These are phyloP conservation scores for Eclectus roratus DNA, from an alignment of 2,113 vertebrate genomes.

Conservation along the genomic window DNA sequence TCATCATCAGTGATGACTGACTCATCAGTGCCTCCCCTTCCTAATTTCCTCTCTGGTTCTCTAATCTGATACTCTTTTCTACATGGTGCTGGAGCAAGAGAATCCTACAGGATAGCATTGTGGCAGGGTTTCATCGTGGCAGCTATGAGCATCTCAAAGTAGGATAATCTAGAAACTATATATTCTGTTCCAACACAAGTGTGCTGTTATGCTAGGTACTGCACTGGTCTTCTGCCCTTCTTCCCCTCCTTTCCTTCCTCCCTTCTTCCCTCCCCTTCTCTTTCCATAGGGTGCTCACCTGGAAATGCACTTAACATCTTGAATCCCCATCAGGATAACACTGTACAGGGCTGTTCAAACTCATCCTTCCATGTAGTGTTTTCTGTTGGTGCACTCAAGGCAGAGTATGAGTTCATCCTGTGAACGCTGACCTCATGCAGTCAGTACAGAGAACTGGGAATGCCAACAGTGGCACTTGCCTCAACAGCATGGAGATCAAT, in stretches of 20 bases:
- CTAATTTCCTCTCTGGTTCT: neutral
- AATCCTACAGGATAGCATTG: neutral
- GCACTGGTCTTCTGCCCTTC: neutral
- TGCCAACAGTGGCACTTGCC: neutral
- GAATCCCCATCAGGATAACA: neutral
- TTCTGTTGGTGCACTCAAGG: neutral
- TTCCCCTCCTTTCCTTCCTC: neutral
- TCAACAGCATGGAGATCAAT: neutral
- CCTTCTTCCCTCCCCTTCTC: neutral
- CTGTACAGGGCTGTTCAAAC: neutral
- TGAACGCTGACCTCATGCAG: rapidly evolving
- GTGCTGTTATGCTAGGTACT: neutral
- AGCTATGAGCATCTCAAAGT: neutral
- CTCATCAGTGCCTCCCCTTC: neutral
- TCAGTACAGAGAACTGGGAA: neutral
- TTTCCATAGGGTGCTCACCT: neutral
- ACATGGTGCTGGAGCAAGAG: neutral
- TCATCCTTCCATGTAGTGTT: neutral
- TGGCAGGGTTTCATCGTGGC: neutral
- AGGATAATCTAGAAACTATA: neutral
- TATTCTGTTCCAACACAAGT: neutral
- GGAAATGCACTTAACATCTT: neutral
- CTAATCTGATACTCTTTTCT: neutral
- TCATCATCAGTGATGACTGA: too few species aligned
- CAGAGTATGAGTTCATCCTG: neutral